These are phyloP conservation scores for Parascotia fuliginaria DNA, from an alignment of 2,888 invertebrate genomes.

Conservation along the genomic window DNA sequence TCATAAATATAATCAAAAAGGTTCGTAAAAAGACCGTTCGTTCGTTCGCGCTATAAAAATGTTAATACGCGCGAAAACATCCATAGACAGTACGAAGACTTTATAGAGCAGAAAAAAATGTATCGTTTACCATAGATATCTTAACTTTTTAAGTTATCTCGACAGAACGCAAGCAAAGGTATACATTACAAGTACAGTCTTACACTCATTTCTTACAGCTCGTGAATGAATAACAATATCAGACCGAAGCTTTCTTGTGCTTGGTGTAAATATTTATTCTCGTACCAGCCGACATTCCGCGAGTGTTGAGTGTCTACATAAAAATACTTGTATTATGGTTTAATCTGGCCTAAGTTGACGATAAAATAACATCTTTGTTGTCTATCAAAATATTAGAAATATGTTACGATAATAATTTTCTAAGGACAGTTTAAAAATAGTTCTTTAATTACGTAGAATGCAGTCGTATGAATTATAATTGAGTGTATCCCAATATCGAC, in stretches of 20 bases:
- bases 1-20: background rate
- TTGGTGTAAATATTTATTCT: slow-evolving; percentile 46
- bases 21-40: background rate
- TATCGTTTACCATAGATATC: slow-evolving; percentile 18
- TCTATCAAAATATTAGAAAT: too few species aligned
- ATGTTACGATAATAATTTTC: too few species aligned
- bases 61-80: background rate
- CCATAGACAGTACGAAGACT: slow-evolving; percentile 1
- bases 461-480: too few species aligned
- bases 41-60: background rate
- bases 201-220: slow-evolving; percentile 44
- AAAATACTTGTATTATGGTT: slow-evolving; percentile 41
- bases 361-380: slow-evolving; percentile 15
- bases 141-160: slow-evolving; percentile 37
- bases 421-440: too few species aligned
- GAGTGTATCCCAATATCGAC: too few species aligned
- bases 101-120: background rate
- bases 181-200: slow-evolving; percentile 43
- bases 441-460: too few species aligned
- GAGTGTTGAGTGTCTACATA: slow-evolving; percentile 33
- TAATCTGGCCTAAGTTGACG: slow-evolving; percentile 22
- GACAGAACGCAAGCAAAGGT: slow-evolving; percentile 31
- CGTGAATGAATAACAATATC: slow-evolving; percentile 48
- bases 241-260: slow-evolving; percentile 41
- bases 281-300: slow-evolving; percentile 33